phyloP scores from a whole-genome alignment of 2,797 vertebrate genomes.

The Cuculus canorus region DNA sequence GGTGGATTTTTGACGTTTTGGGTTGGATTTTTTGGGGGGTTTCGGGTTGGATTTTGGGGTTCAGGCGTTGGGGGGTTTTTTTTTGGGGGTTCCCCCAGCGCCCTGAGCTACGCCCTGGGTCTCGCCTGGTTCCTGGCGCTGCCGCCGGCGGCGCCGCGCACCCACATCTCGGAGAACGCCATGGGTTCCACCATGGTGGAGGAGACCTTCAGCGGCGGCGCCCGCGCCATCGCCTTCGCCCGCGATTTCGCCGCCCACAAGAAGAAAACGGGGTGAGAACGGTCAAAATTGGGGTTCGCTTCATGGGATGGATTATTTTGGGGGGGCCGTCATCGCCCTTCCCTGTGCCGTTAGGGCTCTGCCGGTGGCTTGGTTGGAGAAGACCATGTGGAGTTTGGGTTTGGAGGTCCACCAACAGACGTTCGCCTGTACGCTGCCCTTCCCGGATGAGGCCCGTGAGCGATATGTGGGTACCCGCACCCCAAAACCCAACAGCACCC shows the following conservation, averaged over 20 bases:
- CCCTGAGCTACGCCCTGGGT: conserved; percentile 85
- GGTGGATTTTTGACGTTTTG: no score
- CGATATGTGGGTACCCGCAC: conserved; percentile 82
- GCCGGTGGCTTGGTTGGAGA: conserved; percentile 91
- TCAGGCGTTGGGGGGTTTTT: no score
- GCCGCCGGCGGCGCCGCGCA: conserved; percentile 87
- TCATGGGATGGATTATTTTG: no score
- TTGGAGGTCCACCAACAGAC: conserved; percentile 89
- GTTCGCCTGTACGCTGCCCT: conserved; percentile 89
- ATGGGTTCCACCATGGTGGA: conserved; percentile 98
- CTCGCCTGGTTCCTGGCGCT: conserved; percentile 91
- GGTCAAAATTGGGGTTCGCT: no score
- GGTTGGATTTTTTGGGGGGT: no score
- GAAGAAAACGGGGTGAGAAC: conserved; percentile 84
- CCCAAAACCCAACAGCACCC: no score
- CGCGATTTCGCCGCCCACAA: conserved; percentile 87
- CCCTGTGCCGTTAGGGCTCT: no score
- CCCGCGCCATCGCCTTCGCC: conserved; percentile 81
- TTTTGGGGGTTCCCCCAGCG: conserved; percentile 77
- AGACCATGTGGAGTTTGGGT: conserved; percentile 85
- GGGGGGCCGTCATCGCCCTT: no score
- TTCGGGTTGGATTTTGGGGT: no score
- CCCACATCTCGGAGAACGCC: conserved; percentile 94
- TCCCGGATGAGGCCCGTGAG: conserved; percentile 91
- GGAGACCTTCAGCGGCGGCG: conserved; percentile 86